Percentiles rank a stretch among this genome's conserved stretches.
These are phyloP conservation scores for Megaceryle torquata DNA, from an alignment of 2,113 vertebrate species.

Conservation along the genomic window DNA sequence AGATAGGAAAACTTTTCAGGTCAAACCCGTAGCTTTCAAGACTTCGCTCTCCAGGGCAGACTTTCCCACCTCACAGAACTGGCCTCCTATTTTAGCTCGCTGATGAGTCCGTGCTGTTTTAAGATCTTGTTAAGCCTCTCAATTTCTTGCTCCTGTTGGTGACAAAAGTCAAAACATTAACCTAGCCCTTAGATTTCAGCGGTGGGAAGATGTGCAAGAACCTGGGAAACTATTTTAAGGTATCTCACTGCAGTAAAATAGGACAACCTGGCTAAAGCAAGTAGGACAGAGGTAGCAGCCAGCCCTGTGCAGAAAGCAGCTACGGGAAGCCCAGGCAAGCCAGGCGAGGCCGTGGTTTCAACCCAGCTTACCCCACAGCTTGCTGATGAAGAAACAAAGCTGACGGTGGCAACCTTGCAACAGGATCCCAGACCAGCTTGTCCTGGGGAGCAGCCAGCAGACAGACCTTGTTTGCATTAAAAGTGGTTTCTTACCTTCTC, in stretches of 20 bases:
- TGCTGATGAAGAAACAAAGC: neutral
- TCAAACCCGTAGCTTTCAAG: neutral
- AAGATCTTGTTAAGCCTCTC: constrained; percentile 80
- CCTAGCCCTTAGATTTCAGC: neutral
- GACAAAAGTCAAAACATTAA: neutral
- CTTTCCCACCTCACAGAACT: neutral
- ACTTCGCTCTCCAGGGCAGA: neutral
- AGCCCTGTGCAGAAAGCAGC: neutral
- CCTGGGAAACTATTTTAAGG: neutral
- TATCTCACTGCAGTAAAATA: neutral
- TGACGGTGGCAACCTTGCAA: neutral
- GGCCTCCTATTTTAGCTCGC: constrained; percentile 19
- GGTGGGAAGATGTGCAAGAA: neutral
- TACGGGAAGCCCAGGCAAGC: neutral
- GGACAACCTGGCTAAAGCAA: neutral
- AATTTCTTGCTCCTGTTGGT: constrained; percentile 86
- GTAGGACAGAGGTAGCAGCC: neutral
- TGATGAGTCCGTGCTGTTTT: constrained; percentile 74
- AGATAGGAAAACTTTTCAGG: neutral
- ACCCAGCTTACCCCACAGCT: neutral
- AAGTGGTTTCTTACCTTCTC: constrained; percentile 78
- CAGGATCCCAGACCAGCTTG: neutral
- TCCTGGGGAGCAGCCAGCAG: neutral
- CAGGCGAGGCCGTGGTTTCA: neutral
- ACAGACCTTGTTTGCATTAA: neutral